Conservation (phyloP, 2,888 invertebrate species). For the Spisula subtruncata region DNA sequence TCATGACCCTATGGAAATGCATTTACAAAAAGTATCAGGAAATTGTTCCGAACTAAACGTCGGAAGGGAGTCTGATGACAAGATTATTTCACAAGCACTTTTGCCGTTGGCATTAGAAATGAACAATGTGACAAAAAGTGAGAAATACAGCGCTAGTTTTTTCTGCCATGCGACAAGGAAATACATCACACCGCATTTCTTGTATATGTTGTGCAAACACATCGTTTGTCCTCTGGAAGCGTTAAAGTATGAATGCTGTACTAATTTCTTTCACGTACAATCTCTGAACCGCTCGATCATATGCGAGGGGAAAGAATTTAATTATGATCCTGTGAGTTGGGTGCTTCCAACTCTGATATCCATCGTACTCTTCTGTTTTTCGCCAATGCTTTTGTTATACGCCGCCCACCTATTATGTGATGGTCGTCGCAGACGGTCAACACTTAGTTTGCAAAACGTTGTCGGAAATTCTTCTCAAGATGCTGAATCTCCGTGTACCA, state of each 20-base stretch:
- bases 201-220: conserved; percentile 68
- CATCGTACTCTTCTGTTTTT: conserved; percentile 58
- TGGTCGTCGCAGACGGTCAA: background rate
- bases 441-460: background rate
- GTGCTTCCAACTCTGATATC: conserved; percentile 64
- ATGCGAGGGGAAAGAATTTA: conserved; percentile 13
- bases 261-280: background rate
- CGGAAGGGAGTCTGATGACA: conserved; percentile 28
- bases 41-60: conserved; percentile 52
- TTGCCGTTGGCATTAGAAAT: conserved; percentile 36
- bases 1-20: conserved; percentile 7
- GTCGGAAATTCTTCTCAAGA: background rate
- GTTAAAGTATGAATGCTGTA: conserved; percentile 65
- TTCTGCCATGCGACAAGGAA: conserved; percentile 68
- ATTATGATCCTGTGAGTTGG: conserved; percentile 66
- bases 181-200: conserved; percentile 48
- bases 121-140: conserved; percentile 35
- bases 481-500: background rate
- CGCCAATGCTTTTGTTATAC: conserved; percentile 55
- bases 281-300: background rate
- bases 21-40: conserved; percentile 17
- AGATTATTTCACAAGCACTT: conserved; percentile 50
- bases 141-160: conserved; percentile 68
- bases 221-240: conserved; percentile 70
- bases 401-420: conserved; percentile 22